Conservation (phyloP, 2,797 vertebrate species). For the Muscicapa comitata region DNA sequence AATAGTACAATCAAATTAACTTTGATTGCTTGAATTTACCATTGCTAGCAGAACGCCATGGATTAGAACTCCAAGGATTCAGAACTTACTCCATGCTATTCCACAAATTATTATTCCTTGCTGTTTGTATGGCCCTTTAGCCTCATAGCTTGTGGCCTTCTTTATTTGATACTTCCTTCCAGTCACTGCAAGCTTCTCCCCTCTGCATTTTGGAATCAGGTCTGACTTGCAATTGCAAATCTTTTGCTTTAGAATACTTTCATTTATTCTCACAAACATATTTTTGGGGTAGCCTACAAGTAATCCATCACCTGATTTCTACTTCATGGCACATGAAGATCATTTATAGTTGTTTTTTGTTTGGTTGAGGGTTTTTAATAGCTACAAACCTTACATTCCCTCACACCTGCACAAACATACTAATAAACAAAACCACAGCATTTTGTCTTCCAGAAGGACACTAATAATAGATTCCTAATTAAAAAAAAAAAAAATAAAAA, state of each 20-base stretch:
- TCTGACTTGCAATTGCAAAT: not conserved
- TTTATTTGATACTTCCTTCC: not conserved
- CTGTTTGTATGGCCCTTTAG: not conserved
- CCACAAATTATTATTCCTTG: not conserved
- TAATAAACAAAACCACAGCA: not conserved
- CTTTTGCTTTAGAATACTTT: not conserved
- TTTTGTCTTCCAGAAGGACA: not conserved
- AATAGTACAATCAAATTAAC: not conserved
- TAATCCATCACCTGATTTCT: constrained; percentile 23
- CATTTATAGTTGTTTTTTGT: not conserved
- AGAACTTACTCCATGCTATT: not conserved
- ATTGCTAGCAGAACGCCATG: not conserved
- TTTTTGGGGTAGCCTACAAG: not conserved
- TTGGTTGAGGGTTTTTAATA: not conserved
- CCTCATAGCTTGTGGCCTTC: not conserved
- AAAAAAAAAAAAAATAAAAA: constrained; percentile 32
- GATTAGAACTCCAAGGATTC: not conserved
- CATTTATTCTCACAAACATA: not conserved
- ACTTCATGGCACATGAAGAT: not conserved
- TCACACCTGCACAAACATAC: not conserved
- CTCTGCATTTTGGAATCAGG: not conserved
- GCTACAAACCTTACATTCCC: not conserved
- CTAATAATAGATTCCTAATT: constrained; percentile 37
- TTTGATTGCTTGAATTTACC: not conserved
- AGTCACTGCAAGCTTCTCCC: not conserved